phyloP scores from a whole-genome alignment of 2,113 vertebrate species.

The Pimephales promelas region DNA sequence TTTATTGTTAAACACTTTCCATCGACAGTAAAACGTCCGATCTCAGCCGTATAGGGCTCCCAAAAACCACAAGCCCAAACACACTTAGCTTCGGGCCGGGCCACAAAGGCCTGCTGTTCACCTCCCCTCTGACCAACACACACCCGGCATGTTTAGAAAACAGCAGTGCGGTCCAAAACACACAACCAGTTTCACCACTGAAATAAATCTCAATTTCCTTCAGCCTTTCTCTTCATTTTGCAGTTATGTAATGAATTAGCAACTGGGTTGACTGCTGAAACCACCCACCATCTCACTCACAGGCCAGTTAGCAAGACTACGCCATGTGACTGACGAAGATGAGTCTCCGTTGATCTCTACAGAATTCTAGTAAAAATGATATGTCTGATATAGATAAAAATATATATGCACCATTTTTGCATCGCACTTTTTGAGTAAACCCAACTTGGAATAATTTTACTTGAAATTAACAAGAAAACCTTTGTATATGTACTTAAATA shows the following conservation, averaged over 20 bases:
- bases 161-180: slow-evolving; percentile 68
- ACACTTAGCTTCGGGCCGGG: slow-evolving; percentile 66
- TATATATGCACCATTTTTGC: too few species aligned
- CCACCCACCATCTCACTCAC: slow-evolving; percentile 28
- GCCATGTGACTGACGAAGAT: slow-evolving; percentile 17
- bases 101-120: slow-evolving; percentile 70
- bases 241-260: slow-evolving; percentile 64
- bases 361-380: neutral
- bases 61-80: slow-evolving; percentile 72
- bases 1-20: slow-evolving; percentile 58
- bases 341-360: slow-evolving; percentile 18
- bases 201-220: slow-evolving; percentile 74
- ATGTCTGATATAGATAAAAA: too few species aligned
- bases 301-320: slow-evolving; percentile 24
- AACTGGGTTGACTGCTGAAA: slow-evolving; percentile 51
- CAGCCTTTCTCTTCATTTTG: slow-evolving; percentile 65
- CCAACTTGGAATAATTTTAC: too few species aligned
- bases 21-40: slow-evolving; percentile 26
- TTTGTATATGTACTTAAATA: too few species aligned
- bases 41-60: slow-evolving; percentile 41
- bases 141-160: slow-evolving; percentile 72
- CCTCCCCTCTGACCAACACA: slow-evolving; percentile 69
- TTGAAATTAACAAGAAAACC: too few species aligned
- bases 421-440: too few species aligned
- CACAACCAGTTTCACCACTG: slow-evolving; percentile 67